Evolutionary conservation across 2,113 vertebrate genomes (phyloP), one percentile per base, ranked within the genome.

Genomic region (Ascaphus truei): DNA sequence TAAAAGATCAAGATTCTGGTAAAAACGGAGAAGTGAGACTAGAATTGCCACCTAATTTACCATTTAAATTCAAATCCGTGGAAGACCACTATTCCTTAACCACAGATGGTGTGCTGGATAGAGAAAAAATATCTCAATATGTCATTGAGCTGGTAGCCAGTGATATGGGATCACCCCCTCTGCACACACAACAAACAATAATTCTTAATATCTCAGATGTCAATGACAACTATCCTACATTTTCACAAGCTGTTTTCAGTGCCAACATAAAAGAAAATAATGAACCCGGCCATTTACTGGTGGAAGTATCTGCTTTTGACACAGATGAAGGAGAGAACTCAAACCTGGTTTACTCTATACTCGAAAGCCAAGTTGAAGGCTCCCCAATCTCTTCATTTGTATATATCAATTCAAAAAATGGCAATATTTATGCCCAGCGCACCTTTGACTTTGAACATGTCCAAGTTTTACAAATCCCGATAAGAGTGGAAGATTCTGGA

Each of bases 71-170:
- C 84, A 94, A 87, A 73, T 90, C 94, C 0, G 87, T 92, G 73
- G 91, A 93, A 56, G 95, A 96, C 64, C 93, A 94, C 73, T 98
- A 95, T 45, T 92, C 92, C 1, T 75, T 98, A 50, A 80, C 96
- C n/a, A 94, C 92, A 1, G 75, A 45, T 53, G 84, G 79, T 7
- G 56, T 63, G 30, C 79, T 96, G 77, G 92, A 96, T 58, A 65
- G 92, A 15, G 93, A 96, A 64, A 68, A 50, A 1, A 76, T 36
- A 3, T 77, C 88, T 0, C 74, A 83, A 13, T 94, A 91, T 0
- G 3, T 41, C 50, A 77, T 94, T 16, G 56, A 85, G 53, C 79
- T 95, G 36, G 80, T 73, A 0, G 93, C 91, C 10, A 80, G 67
- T 5, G 95, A 96, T 30, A 79, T 80, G 0, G 95, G 93, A 0